These are phyloP conservation scores for Macrobrachium nipponense DNA, from an alignment of 1,140 invertebrate species.

Conservation along the genomic window DNA sequence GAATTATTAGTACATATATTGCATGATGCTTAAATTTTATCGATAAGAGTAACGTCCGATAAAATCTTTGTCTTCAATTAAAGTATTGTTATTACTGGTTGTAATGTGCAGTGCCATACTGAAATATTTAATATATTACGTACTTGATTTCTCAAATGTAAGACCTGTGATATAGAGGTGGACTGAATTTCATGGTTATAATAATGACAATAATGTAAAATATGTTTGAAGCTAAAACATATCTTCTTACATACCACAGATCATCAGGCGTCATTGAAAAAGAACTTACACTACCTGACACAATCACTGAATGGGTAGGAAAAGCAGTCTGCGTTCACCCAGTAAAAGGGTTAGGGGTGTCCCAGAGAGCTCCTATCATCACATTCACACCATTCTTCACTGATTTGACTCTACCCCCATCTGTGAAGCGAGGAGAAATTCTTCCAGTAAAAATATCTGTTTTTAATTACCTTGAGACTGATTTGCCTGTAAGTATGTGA, in stretches of 20 bases:
- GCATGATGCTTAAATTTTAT: no score
- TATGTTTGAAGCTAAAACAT: not conserved
- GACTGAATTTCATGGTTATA: no score
- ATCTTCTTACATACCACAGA: not conserved
- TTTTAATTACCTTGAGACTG: slow-evolving; percentile 79
- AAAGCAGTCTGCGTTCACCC: slow-evolving; percentile 77
- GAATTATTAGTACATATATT: no score
- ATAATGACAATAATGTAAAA: no score
- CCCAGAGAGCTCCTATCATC: slow-evolving; percentile 72
- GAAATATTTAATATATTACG: no score
- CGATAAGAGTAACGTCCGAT: no score
- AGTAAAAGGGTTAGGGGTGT: slow-evolving; percentile 76
- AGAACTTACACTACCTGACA: slow-evolving; percentile 73
- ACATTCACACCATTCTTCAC: slow-evolving; percentile 82
- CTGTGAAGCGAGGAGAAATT: slow-evolving; percentile 78
- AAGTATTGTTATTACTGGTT: no score
- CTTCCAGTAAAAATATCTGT: slow-evolving; percentile 77
- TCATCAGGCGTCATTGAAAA: not conserved
- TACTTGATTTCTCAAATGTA: no score
- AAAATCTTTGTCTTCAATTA: no score
- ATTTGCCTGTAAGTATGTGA: slow-evolving; percentile 72
- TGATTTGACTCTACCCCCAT: slow-evolving; percentile 77
- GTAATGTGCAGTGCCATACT: no score
- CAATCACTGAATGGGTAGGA: slow-evolving; percentile 81
- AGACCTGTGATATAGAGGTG: no score